phyloP scores from a whole-genome alignment of 2,113 vertebrate genomes.

The Scopus umbretta region DNA sequence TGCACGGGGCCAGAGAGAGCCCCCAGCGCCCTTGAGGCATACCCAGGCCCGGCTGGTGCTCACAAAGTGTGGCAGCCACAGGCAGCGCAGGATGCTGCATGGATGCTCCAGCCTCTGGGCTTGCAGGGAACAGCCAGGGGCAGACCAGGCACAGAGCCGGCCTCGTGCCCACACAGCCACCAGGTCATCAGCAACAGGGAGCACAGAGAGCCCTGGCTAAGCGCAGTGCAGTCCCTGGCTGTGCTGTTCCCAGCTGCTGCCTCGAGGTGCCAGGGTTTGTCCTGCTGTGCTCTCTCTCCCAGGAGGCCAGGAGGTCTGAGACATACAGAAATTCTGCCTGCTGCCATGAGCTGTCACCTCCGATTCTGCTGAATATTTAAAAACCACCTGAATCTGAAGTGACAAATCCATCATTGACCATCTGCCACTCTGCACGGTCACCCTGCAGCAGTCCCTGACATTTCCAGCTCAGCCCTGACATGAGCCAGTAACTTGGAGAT shows the following conservation, averaged over 20 bases:
- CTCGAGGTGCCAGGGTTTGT: neutral
- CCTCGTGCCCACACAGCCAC: neutral
- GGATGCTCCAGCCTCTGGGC: neutral
- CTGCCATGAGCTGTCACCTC: slow-evolving; percentile 61
- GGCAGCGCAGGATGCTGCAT: neutral
- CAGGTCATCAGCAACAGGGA: neutral
- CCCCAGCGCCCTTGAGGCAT: fast-evolving
- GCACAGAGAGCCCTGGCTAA: neutral
- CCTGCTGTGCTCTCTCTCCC: neutral
- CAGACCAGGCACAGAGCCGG: neutral
- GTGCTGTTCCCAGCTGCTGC: neutral
- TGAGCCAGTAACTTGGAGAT: slow-evolving; percentile 22
- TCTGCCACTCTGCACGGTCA: slow-evolving; percentile 59
- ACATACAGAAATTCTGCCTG: slow-evolving; percentile 5
- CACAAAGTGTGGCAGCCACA: fast-evolving
- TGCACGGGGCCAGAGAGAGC: fast-evolving
- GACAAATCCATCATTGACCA: slow-evolving; percentile 66
- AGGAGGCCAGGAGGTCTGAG: neutral
- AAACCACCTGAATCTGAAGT: slow-evolving; percentile 47
- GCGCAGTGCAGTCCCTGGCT: fast-evolving
- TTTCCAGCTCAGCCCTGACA: slow-evolving; percentile 53
- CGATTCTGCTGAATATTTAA: slow-evolving; percentile 60
- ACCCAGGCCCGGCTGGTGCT: neutral
- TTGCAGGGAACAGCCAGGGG: neutral
- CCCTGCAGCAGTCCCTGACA: slow-evolving; percentile 60